Conservation (phyloP, 2,888 invertebrate genomes). For the Pecten maximus region DNA sequence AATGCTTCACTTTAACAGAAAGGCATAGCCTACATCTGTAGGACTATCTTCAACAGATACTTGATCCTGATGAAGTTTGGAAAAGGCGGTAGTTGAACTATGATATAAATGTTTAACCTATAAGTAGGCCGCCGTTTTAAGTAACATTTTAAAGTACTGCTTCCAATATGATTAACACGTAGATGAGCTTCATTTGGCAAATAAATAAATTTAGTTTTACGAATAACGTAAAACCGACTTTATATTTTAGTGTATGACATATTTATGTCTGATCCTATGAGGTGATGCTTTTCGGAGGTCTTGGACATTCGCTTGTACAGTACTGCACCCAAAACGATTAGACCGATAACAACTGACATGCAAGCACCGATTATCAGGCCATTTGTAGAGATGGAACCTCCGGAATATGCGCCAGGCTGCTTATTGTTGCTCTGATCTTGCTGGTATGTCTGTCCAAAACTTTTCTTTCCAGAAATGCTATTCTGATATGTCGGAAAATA, state of each 20-base stretch:
- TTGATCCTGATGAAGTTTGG: too few relatives aligned
- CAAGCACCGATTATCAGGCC: neutral
- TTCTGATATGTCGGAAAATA: conserved; percentile 63
- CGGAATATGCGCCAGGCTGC: neutral
- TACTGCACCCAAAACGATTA: neutral
- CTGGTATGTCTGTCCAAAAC: neutral
- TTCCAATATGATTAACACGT: too few relatives aligned
- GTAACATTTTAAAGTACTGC: too few relatives aligned
- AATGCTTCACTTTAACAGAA: too few relatives aligned
- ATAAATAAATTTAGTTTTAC: neutral
- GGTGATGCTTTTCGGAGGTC: neutral
- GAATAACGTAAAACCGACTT: neutral
- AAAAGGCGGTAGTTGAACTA: too few relatives aligned
- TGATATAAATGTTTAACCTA: too few relatives aligned
- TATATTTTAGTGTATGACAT: neutral
- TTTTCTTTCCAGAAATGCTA: conserved; percentile 40
- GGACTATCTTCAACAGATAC: too few relatives aligned
- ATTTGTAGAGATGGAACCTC: neutral
- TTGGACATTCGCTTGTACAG: neutral
- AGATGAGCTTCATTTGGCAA: neutral
- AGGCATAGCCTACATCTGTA: too few relatives aligned
- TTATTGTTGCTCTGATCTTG: neutral
- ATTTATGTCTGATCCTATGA: neutral
- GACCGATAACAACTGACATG: neutral
- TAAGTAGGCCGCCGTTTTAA: too few relatives aligned